phyloP scores from a whole-genome alignment of 2,113 vertebrate genomes.

The Myotis yumanensis region DNA sequence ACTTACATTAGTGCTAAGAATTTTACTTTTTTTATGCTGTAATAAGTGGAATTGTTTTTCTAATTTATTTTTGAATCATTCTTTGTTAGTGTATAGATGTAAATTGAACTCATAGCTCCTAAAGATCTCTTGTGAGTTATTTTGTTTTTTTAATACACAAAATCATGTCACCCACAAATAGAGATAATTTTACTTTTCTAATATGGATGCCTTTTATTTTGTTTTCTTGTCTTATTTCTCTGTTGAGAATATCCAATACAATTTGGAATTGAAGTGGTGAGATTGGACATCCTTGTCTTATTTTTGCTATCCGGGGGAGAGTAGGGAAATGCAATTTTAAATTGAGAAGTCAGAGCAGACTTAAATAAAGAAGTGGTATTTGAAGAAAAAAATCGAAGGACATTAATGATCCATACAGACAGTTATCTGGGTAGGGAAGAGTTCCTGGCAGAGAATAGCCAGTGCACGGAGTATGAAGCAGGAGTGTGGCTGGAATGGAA shows the following conservation, averaged over 20 bases:
- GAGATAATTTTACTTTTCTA: not conserved
- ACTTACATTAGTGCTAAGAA: not conserved
- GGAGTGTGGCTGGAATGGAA: not conserved
- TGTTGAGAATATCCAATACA: not conserved
- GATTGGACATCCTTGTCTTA: not conserved
- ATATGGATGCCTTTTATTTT: not conserved
- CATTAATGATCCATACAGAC: not conserved
- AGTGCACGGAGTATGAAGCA: not conserved
- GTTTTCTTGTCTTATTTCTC: not conserved
- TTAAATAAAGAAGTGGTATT: not conserved
- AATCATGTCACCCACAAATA: not conserved
- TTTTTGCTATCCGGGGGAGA: not conserved
- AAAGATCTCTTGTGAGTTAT: not conserved
- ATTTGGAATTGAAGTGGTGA: not conserved
- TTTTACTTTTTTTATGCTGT: not conserved
- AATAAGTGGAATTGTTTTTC: conserved; percentile 19
- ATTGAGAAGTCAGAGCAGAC: not conserved
- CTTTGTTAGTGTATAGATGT: not conserved
- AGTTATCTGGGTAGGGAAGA: not conserved
- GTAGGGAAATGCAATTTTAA: not conserved
- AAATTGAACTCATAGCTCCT: not conserved
- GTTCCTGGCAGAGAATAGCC: not conserved
- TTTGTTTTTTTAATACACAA: not conserved
- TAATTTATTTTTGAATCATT: conserved; percentile 21
- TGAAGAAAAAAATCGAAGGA: not conserved